Evolutionary conservation across 1,140 invertebrate genomes (phyloP).

Genomic region (Ceratina japonica): DNA sequence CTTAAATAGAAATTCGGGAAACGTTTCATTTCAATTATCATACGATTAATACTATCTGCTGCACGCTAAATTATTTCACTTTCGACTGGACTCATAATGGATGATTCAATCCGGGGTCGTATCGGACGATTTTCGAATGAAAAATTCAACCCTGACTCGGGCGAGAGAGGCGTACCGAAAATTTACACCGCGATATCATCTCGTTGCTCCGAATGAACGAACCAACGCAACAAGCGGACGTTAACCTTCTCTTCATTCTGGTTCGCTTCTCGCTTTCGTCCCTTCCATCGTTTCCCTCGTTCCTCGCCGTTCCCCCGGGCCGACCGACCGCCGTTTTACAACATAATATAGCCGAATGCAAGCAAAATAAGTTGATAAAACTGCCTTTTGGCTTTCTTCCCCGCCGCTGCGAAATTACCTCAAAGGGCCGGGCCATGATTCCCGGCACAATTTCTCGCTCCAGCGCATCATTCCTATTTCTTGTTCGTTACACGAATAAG

Average conservation of each 20-base stretch:
- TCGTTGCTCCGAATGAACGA: conserved; percentile 5
- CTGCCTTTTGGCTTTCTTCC: conserved; percentile 5
- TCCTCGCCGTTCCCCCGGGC: too few relatives aligned
- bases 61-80: too few relatives aligned
- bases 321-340: background rate
- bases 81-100: too few relatives aligned
- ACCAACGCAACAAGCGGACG: conserved; percentile 18
- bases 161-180: conserved; percentile 12
- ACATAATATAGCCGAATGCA: conserved; percentile 18
- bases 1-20: too few relatives aligned
- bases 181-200: conserved; percentile 34
- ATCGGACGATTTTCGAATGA: background rate
- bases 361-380: conserved; percentile 28
- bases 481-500: too few relatives aligned
- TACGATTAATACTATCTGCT: too few relatives aligned
- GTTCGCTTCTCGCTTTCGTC: conserved; percentile 10
- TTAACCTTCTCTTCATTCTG: conserved; percentile 26
- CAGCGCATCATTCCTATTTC: background rate
- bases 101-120: background rate
- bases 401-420: conserved; percentile 13
- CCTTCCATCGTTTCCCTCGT: background rate
- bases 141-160: background rate
- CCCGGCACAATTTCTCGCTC: background rate
- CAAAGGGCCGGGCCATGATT: background rate
- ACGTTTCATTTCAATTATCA: too few relatives aligned